Conservation (phyloP, 2,888 invertebrate genomes). For the Pelosia muscerda region DNA sequence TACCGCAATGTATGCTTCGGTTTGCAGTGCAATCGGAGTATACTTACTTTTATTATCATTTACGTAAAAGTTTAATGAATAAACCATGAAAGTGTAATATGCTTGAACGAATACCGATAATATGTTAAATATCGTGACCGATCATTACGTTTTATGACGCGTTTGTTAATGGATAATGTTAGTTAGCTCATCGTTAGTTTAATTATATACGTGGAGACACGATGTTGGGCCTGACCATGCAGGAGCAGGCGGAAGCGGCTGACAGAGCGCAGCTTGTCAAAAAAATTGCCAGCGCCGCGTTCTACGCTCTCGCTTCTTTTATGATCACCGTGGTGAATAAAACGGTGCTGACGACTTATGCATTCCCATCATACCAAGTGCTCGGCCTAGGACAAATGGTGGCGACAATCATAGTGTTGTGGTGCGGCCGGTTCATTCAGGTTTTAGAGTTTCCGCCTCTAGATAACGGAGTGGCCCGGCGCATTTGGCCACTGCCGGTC, state of each 20-base stretch:
- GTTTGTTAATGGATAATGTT: slow-evolving; percentile 53
- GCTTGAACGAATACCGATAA: slow-evolving; percentile 43
- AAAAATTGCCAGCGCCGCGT: slow-evolving; percentile 92
- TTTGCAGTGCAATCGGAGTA: slow-evolving; percentile 49
- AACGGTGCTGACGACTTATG: slow-evolving; percentile 96
- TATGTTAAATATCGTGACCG: slow-evolving; percentile 58
- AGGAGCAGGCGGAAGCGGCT: slow-evolving; percentile 71
- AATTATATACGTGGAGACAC: slow-evolving; percentile 53
- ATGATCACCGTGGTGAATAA: slow-evolving; percentile 99
- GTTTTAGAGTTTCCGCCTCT: slow-evolving; percentile 93
- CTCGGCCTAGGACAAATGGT: slow-evolving; percentile 96
- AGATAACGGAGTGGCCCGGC: slow-evolving; percentile 89
- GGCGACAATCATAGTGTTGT: slow-evolving; percentile 94
- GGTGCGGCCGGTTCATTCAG: slow-evolving; percentile 89
- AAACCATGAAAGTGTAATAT: slow-evolving; percentile 53
- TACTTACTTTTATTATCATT: slow-evolving; percentile 50
- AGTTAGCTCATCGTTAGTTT: slow-evolving; percentile 51
- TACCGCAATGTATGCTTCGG: slow-evolving; percentile 25
- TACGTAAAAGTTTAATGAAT: slow-evolving; percentile 47
- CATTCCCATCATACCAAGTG: slow-evolving; percentile 96
- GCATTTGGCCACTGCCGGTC: slow-evolving; percentile 98
- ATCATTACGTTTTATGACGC: slow-evolving; percentile 57
- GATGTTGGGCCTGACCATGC: slow-evolving; percentile 49
- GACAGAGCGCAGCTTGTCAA: slow-evolving; percentile 76
- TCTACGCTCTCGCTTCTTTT: slow-evolving; percentile 97